Evolutionary conservation across 2,797 vertebrate genomes (phyloP).

Genomic region (Channallabes apus): DNA sequence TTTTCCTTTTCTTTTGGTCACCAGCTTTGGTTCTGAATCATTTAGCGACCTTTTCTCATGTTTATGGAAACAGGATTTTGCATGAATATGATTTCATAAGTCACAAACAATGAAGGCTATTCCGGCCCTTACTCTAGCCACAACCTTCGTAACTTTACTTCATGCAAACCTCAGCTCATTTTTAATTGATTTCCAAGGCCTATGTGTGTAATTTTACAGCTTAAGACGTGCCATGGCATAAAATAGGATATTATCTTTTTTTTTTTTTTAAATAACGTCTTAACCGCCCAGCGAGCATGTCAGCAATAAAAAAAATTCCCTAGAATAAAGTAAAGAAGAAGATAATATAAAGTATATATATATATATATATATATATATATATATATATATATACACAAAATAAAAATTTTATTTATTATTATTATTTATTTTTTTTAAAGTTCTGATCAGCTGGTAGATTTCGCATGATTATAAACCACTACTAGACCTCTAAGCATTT

Average conservation of each 20-base stretch:
- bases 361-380: too few relatives aligned
- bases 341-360: neutral
- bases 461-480: neutral
- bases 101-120: neutral
- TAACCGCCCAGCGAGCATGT: neutral
- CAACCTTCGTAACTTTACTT: neutral
- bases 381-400: too few relatives aligned
- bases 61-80: neutral
- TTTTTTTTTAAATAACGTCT: neutral
- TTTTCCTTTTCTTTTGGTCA: neutral
- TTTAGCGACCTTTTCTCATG: neutral
- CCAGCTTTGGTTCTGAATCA: neutral
- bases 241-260: neutral
- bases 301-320: neutral
- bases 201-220: neutral
- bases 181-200: slow-evolving; percentile 10
- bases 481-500: neutral
- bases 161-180: slow-evolving; percentile 7
- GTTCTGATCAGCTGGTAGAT: neutral
- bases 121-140: neutral
- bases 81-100: neutral
- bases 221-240: neutral
- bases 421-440: neutral
- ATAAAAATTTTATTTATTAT: too few relatives aligned
- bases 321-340: neutral